Evolutionary conservation across 1,140 invertebrate species (phyloP).

Genomic region (Psix sp.): DNA sequence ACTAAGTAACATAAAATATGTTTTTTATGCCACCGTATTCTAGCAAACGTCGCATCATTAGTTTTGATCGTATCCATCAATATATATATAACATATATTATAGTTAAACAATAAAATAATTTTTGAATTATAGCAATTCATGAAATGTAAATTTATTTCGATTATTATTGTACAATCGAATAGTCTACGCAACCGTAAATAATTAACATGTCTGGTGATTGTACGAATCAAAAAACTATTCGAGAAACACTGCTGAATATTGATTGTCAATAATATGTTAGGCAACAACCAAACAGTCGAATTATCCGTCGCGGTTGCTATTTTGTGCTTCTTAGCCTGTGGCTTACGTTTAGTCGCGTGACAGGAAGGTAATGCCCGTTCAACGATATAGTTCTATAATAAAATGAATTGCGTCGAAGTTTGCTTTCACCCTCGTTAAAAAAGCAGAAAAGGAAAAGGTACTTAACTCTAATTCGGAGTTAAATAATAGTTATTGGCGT

Average conservation of each 20-base stretch:
- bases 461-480: constrained; percentile 66
- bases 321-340: constrained; percentile 48
- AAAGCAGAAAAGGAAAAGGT: constrained; percentile 64
- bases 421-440: constrained; percentile 63
- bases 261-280: constrained; percentile 61
- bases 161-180: no score
- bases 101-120: no score
- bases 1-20: constrained; percentile 13
- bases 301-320: constrained; percentile 61
- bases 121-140: no score
- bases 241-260: constrained; percentile 56
- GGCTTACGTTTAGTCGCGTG: constrained; percentile 66
- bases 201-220: no score
- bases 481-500: constrained; percentile 63
- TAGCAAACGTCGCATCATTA: constrained; percentile 22
- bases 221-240: no score
- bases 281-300: constrained; percentile 64
- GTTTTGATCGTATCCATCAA: no score
- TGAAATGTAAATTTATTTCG: no score
- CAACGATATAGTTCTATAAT: constrained; percentile 68
- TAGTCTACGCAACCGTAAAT: no score
- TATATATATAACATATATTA: no score
- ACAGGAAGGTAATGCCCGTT: constrained; percentile 67
- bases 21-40: no score
- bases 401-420: constrained; percentile 68